Evolutionary conservation across 2,888 invertebrate genomes (phyloP).

Genomic region (Tortrix viridana): DNA sequence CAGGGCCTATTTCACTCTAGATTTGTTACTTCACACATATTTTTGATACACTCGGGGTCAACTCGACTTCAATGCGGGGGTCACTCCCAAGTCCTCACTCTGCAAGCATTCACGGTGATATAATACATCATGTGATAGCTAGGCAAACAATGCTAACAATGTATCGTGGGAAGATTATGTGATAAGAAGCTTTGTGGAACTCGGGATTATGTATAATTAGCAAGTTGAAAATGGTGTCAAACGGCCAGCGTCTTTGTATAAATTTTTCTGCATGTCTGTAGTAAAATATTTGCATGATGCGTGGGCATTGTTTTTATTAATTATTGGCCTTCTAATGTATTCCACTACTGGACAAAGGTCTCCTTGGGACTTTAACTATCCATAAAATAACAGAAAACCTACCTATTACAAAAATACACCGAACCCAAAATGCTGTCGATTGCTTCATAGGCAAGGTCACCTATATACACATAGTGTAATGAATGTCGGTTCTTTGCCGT

Average conservation of each 20-base stretch:
- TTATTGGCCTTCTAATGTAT: no score
- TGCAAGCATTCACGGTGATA: slow-evolving; percentile 16
- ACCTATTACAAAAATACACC: no score
- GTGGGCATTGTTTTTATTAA: no score
- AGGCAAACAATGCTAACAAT: slow-evolving; percentile 12
- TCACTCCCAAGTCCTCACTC: slow-evolving; percentile 15
- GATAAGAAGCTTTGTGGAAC: slow-evolving; percentile 17
- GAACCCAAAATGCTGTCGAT: no score
- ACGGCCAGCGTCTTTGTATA: slow-evolving; percentile 17
- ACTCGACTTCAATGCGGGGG: slow-evolving; percentile 11
- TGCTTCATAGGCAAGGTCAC: no score
- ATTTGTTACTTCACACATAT: not conserved
- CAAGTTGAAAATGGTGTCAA: slow-evolving; percentile 26
- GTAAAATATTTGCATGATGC: no score
- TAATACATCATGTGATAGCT: slow-evolving; percentile 4
- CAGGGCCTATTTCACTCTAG: not conserved
- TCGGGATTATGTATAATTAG: slow-evolving; percentile 20
- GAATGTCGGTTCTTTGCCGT: no score
- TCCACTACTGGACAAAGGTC: no score
- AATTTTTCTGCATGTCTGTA: not conserved
- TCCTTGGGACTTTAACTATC: no score
- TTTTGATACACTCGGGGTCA: slow-evolving; percentile 14
- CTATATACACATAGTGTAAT: no score
- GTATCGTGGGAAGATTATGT: slow-evolving; percentile 23
- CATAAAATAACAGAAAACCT: no score